phyloP scores from a whole-genome alignment of 2,113 vertebrate species.

The Dunckerocampus dactyliophorus region DNA sequence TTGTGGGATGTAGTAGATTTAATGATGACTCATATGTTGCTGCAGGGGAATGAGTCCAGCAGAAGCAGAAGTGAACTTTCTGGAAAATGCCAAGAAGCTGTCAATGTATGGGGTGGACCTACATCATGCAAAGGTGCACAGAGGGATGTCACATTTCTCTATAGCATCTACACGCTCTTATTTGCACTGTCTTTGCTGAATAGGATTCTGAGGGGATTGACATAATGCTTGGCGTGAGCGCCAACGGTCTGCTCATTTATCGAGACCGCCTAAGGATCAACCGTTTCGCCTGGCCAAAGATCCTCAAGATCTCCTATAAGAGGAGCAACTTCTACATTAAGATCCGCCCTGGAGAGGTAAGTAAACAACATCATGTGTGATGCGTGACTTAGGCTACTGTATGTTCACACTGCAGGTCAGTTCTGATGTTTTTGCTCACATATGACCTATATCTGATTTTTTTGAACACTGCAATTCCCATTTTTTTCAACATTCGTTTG shows the following conservation, averaged over 20 bases:
- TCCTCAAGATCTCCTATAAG: constrained; percentile 98
- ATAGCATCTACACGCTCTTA: neutral
- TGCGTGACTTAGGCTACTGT: constrained; percentile 5
- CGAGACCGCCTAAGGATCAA: constrained; percentile 96
- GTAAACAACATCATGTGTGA: constrained; percentile 40
- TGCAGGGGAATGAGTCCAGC: constrained; percentile 93
- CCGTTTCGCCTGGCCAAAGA: constrained; percentile 98
- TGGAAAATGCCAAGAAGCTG: constrained; percentile 98
- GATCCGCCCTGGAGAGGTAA: constrained; percentile 96
- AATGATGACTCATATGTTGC: constrained; percentile 19
- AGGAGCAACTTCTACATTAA: constrained; percentile 99
- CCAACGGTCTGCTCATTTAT: constrained; percentile 96
- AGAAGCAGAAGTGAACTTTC: constrained; percentile 96
- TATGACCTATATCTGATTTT: too few species aligned
- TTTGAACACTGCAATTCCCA: too few species aligned
- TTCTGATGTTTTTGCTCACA: too few species aligned
- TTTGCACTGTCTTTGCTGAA: neutral
- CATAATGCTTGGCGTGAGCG: constrained; percentile 97
- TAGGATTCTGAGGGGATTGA: constrained; percentile 98
- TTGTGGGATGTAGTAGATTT: neutral
- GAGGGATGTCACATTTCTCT: neutral
- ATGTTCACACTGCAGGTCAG: too few species aligned
- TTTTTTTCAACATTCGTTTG: too few species aligned
- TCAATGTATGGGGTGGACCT: constrained; percentile 99
- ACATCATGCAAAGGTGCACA: constrained; percentile 93